phyloP scores from a whole-genome alignment of 2,113 vertebrate species.

The Zosterops pallidus region DNA sequence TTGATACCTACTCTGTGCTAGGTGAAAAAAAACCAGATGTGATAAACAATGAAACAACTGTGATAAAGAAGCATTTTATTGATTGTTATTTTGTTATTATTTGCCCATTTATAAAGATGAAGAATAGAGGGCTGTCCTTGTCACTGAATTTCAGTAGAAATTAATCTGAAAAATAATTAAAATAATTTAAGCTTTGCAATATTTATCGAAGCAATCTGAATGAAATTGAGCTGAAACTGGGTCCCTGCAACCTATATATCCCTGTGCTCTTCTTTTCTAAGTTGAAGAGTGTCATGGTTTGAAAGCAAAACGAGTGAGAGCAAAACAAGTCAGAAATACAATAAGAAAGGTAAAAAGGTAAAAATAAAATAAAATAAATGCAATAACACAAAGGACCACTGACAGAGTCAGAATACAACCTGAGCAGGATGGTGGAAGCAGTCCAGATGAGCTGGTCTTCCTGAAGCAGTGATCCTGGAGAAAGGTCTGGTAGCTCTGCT shows the following conservation, averaged over 20 bases:
- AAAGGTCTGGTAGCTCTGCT: too few species aligned
- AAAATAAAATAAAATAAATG: too few species aligned
- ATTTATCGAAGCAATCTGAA: neutral
- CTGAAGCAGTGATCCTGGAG: too few species aligned
- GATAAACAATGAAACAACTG: constrained; percentile 39
- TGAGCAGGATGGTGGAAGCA: too few species aligned
- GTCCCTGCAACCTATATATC: neutral
- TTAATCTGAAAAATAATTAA: constrained; percentile 39
- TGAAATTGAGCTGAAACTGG: neutral
- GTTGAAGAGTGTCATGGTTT: neutral
- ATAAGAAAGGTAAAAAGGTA: too few species aligned
- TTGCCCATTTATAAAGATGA: constrained; percentile 35
- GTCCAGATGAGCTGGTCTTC: too few species aligned
- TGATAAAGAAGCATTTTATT: constrained; percentile 1
- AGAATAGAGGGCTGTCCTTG: neutral
- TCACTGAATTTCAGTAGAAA: neutral
- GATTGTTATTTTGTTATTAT: constrained; percentile 50
- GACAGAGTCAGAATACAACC: too few species aligned
- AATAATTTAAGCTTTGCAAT: neutral
- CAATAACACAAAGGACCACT: too few species aligned
- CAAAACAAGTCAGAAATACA: too few species aligned
- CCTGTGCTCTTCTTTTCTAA: neutral
- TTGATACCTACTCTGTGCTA: constrained; percentile 16
- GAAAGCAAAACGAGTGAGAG: too few species aligned
- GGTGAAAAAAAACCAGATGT: constrained; percentile 14